Percentiles rank a stretch among this genome's conserved stretches.
phyloP scores from a whole-genome alignment of 2,797 vertebrate genomes.

The Delichon dasypus region DNA sequence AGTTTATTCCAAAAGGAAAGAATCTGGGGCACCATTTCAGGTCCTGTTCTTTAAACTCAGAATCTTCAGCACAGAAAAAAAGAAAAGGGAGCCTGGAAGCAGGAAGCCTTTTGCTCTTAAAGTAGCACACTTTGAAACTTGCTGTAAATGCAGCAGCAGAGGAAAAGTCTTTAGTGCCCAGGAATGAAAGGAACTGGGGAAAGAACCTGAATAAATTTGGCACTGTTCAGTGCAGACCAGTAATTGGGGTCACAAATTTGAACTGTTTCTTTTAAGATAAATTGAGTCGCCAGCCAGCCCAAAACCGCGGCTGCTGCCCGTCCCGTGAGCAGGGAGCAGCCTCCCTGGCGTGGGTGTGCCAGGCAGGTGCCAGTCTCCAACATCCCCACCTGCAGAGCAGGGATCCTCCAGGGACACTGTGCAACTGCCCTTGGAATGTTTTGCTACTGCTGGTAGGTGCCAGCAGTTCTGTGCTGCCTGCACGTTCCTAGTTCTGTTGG shows the following conservation, averaged over 20 bases:
- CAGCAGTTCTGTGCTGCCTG: not conserved
- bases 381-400: not conserved
- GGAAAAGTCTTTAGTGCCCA: constrained; percentile 26
- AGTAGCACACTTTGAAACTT: constrained; percentile 54
- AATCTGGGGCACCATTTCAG: constrained; percentile 42
- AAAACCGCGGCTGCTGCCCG: not conserved
- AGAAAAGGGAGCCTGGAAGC: not conserved
- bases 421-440: not conserved
- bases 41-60: constrained; percentile 47
- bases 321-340: not conserved
- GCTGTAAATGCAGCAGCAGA: constrained; percentile 40
- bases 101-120: constrained; percentile 36
- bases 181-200: constrained; percentile 51
- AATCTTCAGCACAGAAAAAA: constrained; percentile 2
- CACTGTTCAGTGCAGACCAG: not conserved
- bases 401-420: not conserved
- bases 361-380: not conserved
- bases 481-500: not conserved
- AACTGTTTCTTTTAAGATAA: not conserved
- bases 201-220: constrained; percentile 35
- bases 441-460: accelerated
- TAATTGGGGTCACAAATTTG: constrained; percentile 23
- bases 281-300: not conserved
- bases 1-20: constrained; percentile 48
- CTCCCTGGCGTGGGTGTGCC: not conserved